Conservation (phyloP, 2,113 vertebrate genomes). For the Brachionichthys hirsutus region DNA sequence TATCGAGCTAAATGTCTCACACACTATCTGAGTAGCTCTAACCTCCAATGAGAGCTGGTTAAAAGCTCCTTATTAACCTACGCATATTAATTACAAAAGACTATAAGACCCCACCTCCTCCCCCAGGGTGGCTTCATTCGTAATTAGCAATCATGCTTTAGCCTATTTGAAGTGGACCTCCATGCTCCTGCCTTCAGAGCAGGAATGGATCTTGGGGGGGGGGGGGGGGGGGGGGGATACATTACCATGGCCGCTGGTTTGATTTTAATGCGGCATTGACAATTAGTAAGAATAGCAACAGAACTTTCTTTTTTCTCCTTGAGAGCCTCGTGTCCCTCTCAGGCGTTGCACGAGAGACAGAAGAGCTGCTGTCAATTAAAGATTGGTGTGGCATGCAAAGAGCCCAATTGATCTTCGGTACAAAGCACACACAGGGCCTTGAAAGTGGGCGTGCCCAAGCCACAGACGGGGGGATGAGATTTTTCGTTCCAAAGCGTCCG, state of each 20-base stretch:
- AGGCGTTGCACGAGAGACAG: conserved; percentile 30
- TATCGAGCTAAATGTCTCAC: conserved; percentile 31
- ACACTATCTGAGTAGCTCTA: conserved; percentile 29
- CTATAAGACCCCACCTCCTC: conserved; percentile 18
- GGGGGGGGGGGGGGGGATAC: conserved; percentile 21
- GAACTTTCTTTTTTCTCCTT: conserved; percentile 33
- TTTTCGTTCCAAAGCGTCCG: conserved; percentile 28
- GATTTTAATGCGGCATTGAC: conserved; percentile 48
- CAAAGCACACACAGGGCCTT: conserved; percentile 25
- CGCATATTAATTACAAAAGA: conserved; percentile 71
- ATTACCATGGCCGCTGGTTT: conserved; percentile 37
- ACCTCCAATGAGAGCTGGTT: conserved; percentile 43
- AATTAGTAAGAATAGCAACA: conserved; percentile 44
- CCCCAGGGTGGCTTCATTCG: conserved; percentile 28
- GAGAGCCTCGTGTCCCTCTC: conserved; percentile 30
- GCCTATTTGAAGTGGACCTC: conserved; percentile 36
- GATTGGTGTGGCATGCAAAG: conserved; percentile 31
- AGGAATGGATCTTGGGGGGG: conserved; percentile 14
- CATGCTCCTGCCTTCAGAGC: conserved; percentile 24
- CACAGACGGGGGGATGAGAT: conserved; percentile 25
- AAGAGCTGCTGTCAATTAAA: conserved; percentile 49
- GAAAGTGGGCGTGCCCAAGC: conserved; percentile 26
- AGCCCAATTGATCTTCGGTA: conserved; percentile 64
- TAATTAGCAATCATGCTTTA: conserved; percentile 64
- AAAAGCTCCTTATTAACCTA: conserved; percentile 59